Conservation (phyloP, 2,888 invertebrate species). For the Cerceris rybyensis region DNA sequence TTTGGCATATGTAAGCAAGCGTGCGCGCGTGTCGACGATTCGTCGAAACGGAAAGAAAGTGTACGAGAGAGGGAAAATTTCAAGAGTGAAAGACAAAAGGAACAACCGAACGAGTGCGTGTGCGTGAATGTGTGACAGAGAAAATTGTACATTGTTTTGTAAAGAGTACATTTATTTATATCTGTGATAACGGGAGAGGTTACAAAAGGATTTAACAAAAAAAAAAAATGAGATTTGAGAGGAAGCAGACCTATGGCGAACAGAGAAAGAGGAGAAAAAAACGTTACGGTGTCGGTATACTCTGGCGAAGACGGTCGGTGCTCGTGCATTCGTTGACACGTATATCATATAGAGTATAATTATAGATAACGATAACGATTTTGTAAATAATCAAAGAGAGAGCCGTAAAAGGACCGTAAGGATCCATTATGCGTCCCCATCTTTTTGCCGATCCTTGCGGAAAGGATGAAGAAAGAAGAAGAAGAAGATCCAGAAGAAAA, state of each 20-base stretch:
- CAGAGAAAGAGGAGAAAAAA: conserved; percentile 10
- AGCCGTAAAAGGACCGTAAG: conserved; percentile 18
- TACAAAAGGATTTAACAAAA: conserved; percentile 31
- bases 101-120: background rate
- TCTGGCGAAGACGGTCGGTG: conserved; percentile 69
- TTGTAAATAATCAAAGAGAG: conserved; percentile 72
- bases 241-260: conserved; percentile 10
- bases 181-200: conserved; percentile 78
- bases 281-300: conserved; percentile 56
- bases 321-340: conserved; percentile 73
- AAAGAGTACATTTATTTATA: conserved; percentile 81
- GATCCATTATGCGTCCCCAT: conserved; percentile 19
- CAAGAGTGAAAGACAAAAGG: background rate
- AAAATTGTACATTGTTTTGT: conserved; percentile 76
- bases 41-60: background rate
- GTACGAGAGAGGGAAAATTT: background rate
- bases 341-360: conserved; percentile 68
- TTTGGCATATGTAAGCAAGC: conserved; percentile 53
- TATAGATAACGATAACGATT: conserved; percentile 62
- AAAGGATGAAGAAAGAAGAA: background rate
- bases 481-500: conserved; percentile 17
- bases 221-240: conserved; percentile 4
- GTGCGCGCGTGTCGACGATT: conserved; percentile 16
- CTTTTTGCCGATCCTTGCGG: conserved; percentile 20
- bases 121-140: conserved; percentile 25